Evolutionary conservation across 2,888 invertebrate genomes (phyloP), one percentile per base, ranked within the genome.

Genomic region (Palloptera scutellata): DNA sequence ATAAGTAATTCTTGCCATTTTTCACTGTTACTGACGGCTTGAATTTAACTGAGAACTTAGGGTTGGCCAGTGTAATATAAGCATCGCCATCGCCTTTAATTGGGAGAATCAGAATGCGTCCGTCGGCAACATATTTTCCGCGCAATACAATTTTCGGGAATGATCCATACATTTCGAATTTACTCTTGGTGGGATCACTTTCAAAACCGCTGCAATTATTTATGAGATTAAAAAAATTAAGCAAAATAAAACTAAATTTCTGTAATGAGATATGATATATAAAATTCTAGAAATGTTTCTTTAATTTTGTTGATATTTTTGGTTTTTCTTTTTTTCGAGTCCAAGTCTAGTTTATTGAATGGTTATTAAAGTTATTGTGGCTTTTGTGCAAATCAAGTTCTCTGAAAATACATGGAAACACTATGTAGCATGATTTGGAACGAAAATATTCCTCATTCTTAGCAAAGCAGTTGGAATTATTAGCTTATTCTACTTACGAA

Each of bases 61-160:
- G 75, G 63, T 80, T 80, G 15, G 78, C 74, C 59, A 83, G 71
- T 1, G 72, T 70, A 51, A 84, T 81, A 43, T 82, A 80, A 9
- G 83, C 81, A 72, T 79, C 76, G 40, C 86, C 86, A 70, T 81
- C 80, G 13, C 86, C 86, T 41, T 80, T 79, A 57, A 86, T 85
- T 40, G 86, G 86, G 48, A 87, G 76, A 48, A 87, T 80, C 13
- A 86, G 76, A 48, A 86, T 84, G 41, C 83, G 84, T 52, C 86
- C 86, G 69, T 83, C 80, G n/a, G 86, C 83, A 4, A 68, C 76
- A 73, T 86, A 86, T 67, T 81, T 81, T 43, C 83, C 81, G 15
- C 76, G 79, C 53, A 84, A 53, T 19, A 61, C 64, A 15, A 84
- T 69, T 53, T 81, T 84, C 10, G 81, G 82, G 1, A 84, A 75